phyloP scores from a whole-genome alignment of 2,797 vertebrate genomes.

The Anguilla megastoma region DNA sequence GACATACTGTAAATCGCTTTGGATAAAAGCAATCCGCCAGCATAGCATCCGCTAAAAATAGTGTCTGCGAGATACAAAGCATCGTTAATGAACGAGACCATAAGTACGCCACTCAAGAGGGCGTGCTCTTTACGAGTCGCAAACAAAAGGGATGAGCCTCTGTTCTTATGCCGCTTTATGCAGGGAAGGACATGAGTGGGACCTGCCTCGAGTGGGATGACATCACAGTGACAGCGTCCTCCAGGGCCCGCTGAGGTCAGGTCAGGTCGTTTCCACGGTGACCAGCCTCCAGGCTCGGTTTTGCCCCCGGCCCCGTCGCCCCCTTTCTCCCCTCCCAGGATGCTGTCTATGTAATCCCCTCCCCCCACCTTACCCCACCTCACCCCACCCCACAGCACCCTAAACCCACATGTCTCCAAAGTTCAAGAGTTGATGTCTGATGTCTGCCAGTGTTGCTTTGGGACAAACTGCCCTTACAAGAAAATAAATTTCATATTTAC shows the following conservation, averaged over 20 bases:
- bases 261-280: background rate
- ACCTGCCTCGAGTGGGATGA: background rate
- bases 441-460: background rate
- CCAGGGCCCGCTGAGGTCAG: background rate
- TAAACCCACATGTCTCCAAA: background rate
- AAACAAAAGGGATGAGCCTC: background rate
- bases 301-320: background rate
- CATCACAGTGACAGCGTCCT: background rate
- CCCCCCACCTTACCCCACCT: background rate
- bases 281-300: background rate
- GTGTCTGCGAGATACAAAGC: too few species aligned
- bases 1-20: too few species aligned
- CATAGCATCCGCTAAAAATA: too few species aligned
- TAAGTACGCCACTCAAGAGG: slow-evolving; percentile 32
- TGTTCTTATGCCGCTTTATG: background rate
- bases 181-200: background rate
- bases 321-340: background rate
- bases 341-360: background rate
- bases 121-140: slow-evolving; percentile 6
- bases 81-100: slow-evolving; percentile 28
- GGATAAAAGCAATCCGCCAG: too few species aligned
- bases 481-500: background rate
- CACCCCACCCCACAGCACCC: too few species aligned
- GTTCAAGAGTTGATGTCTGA: background rate
- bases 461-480: background rate